Base-by-base conservation (phyloP, 2,888 invertebrate species). In the Sminthurides aquaticus region DNA sequence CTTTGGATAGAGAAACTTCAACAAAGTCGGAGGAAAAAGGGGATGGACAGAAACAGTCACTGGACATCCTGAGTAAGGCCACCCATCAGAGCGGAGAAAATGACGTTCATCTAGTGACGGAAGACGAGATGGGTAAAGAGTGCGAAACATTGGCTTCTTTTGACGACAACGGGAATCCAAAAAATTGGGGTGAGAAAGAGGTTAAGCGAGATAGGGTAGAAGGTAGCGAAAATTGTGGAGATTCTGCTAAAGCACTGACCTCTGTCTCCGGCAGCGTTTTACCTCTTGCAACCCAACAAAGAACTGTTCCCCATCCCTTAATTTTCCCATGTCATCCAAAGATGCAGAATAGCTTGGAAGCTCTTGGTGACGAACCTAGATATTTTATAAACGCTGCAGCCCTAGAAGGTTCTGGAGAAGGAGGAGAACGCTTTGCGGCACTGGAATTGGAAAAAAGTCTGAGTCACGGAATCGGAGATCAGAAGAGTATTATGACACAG, bases 361-460 rank as follows among this genome's bases (percentile, higher is more conserved):
- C 62, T 18, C 60, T 58, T n/a, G 66, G 59, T 18, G 67, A 68
- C n/a, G 66, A 67, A 57, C 70, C 71, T 0, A 71, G 69, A 60
- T 74, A 71, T 69, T 74, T 74, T 57, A 74, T 74, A 24, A 73
- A 74, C 67, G 74, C 74, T 18, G 71, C 71, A 25, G 69, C 71
- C 11, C 68, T 74, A 22, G 52, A 52, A 52, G 52, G 52, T 5
- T 52, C 52, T 20, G 52, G 52, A 5, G 52, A 52, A 52, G 52
- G 52, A 15, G 52, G 8, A 8, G 52, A 52, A 22, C 18, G 52
- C 5, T 52, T 52, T 52, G 20, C 22, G 20, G 52, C 15, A 20
- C 5, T 22, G 52, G 22, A 22, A 15, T 5, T 5, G 20, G 20
- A 8, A 8, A 52, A 20, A 2, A 64, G 11, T 27, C 29, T n/a